A percentile compares a stretch with the other conserved stretches of the same genome.
Evolutionary conservation across 2,113 vertebrate species (phyloP).

Genomic region (Riparia riparia): DNA sequence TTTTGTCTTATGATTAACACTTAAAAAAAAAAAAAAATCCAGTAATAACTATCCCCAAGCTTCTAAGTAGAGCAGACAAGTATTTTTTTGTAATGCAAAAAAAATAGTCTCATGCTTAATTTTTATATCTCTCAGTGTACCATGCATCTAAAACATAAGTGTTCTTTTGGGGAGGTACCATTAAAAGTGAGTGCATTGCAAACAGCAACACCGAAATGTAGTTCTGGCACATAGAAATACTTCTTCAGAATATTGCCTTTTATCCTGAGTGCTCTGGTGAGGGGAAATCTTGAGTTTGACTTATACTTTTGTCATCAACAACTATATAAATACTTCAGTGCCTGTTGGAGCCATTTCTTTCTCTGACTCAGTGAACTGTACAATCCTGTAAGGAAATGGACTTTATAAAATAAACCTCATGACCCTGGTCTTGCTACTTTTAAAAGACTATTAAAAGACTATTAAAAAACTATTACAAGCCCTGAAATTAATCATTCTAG

Average conservation of each 20-base stretch:
- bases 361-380: constrained; percentile 19
- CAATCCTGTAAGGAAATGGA: neutral
- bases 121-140: constrained; percentile 20
- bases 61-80: neutral
- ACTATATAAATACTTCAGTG: constrained; percentile 37
- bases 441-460: neutral
- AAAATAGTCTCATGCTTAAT: neutral
- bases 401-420: neutral
- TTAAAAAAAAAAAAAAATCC: neutral
- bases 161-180: constrained; percentile 36
- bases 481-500: neutral
- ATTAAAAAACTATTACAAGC: neutral
- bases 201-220: neutral
- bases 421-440: neutral
- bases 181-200: constrained; percentile 31
- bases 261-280: neutral
- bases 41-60: neutral
- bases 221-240: constrained; percentile 6
- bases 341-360: constrained; percentile 18
- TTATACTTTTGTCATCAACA: constrained; percentile 23
- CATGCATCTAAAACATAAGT: constrained; percentile 12
- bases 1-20: constrained; percentile 3
- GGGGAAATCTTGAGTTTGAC: neutral
- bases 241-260: constrained; percentile 32
- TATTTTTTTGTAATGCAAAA: neutral